Base-by-base conservation (phyloP, 2,797 vertebrate species). In the Tadarida brasiliensis region DNA sequence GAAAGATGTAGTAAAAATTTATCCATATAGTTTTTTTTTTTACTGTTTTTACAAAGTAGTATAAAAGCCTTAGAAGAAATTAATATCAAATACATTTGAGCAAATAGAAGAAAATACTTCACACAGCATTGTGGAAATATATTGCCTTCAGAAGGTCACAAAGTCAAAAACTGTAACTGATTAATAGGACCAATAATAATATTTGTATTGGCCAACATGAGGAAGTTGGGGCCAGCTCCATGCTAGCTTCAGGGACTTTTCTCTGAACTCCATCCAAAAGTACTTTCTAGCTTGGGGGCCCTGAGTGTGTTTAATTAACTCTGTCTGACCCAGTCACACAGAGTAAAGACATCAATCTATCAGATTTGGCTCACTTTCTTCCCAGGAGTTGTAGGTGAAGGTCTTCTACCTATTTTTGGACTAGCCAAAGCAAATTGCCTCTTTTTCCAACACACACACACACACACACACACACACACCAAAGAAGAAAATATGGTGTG, bases 211-310 rank as follows among this genome's bases (percentile, higher is more conserved):
- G 97, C 96, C 61, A 95, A 80, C 47, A 35, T 16, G 28, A 94
- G 59, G 71, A 89, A 91, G 70, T 94, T 78, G 81, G 61, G 88
- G 88, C 92, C 90, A 96, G 76, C 70, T 95, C 88, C 67, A 57
- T 76, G 61, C 91, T 94, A 95, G 83, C 94, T 97, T 91, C 83
- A 90, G 83, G 71, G 88, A 92, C 76, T 97, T 95, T 97, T 91
- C 96, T 97, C 92, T 97, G 95, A 97, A 97, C 91, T 96, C 47
- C 33, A 89, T 96, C 97, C 97, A 98, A 98, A 96, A 96, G 80
- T 77, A 90, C 83, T 96, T 92, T 95, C 88, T 68, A 96, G 91
- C 86, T 92, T 94, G 92, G 85, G 83, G 92, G 86, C 71, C 70
- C 19, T 82, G 65, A 92, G 85, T 87, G 44, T 89, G 88, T 70